Evolutionary conservation across 2,113 vertebrate species (phyloP).

Genomic region (Oenanthe oenanthe): DNA sequence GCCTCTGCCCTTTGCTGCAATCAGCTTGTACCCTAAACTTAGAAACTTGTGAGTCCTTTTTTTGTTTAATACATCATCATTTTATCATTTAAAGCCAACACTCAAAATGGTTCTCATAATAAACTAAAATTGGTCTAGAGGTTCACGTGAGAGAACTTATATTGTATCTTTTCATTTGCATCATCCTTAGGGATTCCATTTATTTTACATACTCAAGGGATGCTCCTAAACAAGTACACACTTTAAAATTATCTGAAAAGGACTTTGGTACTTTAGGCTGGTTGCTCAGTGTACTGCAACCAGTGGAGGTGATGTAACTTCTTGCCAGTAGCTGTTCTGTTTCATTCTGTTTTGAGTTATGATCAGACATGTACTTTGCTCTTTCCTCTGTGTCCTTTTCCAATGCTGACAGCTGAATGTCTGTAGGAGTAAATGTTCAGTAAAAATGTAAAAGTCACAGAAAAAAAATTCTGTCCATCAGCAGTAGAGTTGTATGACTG

Average conservation of each 20-base stretch:
- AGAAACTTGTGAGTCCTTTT: neutral
- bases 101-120: neutral
- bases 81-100: neutral
- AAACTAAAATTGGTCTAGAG: neutral
- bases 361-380: neutral
- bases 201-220: neutral
- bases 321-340: neutral
- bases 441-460: neutral
- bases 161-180: neutral
- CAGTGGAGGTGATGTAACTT: neutral
- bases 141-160: neutral
- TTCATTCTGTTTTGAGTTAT: neutral
- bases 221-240: neutral
- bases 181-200: neutral
- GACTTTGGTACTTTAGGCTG: neutral
- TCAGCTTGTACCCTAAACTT: neutral
- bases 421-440: neutral
- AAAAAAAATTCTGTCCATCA: neutral
- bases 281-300: neutral
- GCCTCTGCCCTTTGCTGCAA: neutral
- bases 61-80: neutral
- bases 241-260: neutral
- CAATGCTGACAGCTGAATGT: neutral
- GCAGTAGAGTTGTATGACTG: neutral
- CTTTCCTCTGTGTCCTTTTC: neutral